Percentiles rank a stretch among this genome's conserved stretches.
phyloP scores from a whole-genome alignment of 2,113 vertebrate species.

The Apeltes quadracus region DNA sequence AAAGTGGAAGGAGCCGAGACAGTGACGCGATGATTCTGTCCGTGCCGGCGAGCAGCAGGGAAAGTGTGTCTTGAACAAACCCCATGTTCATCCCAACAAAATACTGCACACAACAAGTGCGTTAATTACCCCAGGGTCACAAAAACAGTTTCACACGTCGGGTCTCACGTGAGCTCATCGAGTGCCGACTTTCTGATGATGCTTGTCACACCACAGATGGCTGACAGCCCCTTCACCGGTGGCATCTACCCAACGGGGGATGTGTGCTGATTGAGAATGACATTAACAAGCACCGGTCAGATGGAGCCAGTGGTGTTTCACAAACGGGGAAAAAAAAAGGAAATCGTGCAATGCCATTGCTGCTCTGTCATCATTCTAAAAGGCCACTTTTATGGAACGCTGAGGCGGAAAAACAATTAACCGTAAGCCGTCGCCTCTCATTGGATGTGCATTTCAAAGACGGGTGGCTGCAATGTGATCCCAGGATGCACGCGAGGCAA shows the following conservation, averaged over 20 bases:
- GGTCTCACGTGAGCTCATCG: conserved; percentile 30
- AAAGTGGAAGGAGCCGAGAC: conserved; percentile 29
- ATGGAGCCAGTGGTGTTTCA: conserved; percentile 27
- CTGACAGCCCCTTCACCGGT: conserved; percentile 40
- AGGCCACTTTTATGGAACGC: conserved; percentile 6
- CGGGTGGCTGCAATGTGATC: conserved; percentile 15
- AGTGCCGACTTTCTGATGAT: conserved; percentile 42
- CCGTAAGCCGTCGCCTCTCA: conserved; percentile 11
- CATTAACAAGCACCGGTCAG: conserved; percentile 47
- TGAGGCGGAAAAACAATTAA: conserved; percentile 33
- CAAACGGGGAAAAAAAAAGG: conserved; percentile 23
- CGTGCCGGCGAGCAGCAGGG: conserved; percentile 31
- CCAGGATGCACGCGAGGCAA: conserved; percentile 1
- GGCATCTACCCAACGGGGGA: conserved; percentile 43
- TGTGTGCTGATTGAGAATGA: conserved; percentile 43
- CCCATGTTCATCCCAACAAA: too few species aligned
- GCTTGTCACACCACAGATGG: conserved; percentile 56
- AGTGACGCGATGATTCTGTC: conserved; percentile 31
- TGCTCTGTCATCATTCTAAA: conserved; percentile 39
- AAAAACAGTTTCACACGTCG: conserved; percentile 8
- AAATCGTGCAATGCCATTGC: conserved; percentile 23
- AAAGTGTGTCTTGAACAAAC: conserved; percentile 19
- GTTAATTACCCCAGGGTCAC: neutral
- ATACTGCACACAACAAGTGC: neutral
- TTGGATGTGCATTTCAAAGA: conserved; percentile 30